These are phyloP conservation scores for Urocyon cinereoargenteus DNA, from an alignment of 2,797 vertebrate species.

Conservation along the genomic window DNA sequence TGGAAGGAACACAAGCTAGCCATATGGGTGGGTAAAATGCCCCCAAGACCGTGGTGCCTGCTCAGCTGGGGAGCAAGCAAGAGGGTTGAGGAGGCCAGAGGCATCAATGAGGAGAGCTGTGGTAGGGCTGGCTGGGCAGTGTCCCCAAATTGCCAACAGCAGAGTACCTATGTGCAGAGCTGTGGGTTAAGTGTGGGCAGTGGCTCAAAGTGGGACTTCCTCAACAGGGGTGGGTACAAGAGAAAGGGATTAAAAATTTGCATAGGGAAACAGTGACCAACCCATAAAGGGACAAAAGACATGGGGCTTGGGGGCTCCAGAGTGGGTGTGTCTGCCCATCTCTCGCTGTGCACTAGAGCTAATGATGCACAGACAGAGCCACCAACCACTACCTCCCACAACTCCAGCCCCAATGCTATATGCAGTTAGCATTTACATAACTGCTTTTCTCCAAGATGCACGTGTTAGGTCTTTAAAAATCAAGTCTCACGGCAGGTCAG, in stretches of 20 bases:
- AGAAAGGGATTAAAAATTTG: not conserved
- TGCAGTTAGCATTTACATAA: not conserved
- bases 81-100: not conserved
- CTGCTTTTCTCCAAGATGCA: not conserved
- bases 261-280: not conserved
- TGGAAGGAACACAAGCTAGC: not conserved
- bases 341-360: not conserved
- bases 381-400: not conserved
- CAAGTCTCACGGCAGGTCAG: not conserved
- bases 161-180: not conserved
- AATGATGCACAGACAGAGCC: too few species aligned
- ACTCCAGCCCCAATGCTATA: not conserved
- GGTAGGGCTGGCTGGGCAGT: not conserved
- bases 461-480: not conserved
- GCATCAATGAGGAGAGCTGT: not conserved
- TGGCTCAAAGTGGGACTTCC: not conserved
- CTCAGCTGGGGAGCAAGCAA: not conserved
- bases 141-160: not conserved
- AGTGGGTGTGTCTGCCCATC: not conserved
- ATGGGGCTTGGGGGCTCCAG: not conserved
- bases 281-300: not conserved
- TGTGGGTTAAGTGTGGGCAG: not conserved
- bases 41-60: not conserved
- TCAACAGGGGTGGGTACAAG: not conserved
- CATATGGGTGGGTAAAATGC: not conserved